phyloP scores from a whole-genome alignment of 2,888 invertebrate genomes.

The Cotesia congregata region DNA sequence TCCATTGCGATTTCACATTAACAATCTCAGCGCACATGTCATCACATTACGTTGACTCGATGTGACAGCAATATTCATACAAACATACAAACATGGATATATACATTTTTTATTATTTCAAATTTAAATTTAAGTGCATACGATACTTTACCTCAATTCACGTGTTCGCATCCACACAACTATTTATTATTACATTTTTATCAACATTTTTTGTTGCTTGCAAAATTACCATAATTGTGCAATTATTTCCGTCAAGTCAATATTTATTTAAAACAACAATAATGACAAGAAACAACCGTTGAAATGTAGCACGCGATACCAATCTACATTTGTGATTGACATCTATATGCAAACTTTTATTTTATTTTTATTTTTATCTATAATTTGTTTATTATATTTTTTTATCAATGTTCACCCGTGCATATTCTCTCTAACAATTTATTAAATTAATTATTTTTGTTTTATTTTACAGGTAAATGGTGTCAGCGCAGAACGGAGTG shows the following conservation, averaged over 20 bases:
- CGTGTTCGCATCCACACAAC: background rate
- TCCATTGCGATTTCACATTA: background rate
- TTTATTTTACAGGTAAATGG: conserved; percentile 83
- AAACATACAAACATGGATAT: background rate
- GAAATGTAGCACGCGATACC: conserved; percentile 60
- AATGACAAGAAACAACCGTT: conserved; percentile 45
- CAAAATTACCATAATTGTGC: conserved; percentile 69
- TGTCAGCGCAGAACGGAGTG: conserved; percentile 87
- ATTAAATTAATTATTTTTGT: conserved; percentile 16
- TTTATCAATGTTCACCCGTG: no score
- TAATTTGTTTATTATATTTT: background rate
- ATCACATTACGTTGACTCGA: background rate
- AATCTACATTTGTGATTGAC: conserved; percentile 56
- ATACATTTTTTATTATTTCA: background rate
- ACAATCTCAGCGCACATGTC: background rate
- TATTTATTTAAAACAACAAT: conserved; percentile 38
- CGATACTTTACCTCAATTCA: background rate
- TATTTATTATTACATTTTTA: background rate
- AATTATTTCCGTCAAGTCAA: conserved; percentile 60
- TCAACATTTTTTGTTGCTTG: conserved; percentile 51
- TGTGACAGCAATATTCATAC: background rate
- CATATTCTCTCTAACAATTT: conserved; percentile 8
- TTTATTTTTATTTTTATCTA: conserved; percentile 13
- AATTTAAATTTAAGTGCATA: background rate
- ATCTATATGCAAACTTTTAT: conserved; percentile 25